Conservation (phyloP, 2,888 invertebrate species). For the Zygothrica quintamaculata region DNA sequence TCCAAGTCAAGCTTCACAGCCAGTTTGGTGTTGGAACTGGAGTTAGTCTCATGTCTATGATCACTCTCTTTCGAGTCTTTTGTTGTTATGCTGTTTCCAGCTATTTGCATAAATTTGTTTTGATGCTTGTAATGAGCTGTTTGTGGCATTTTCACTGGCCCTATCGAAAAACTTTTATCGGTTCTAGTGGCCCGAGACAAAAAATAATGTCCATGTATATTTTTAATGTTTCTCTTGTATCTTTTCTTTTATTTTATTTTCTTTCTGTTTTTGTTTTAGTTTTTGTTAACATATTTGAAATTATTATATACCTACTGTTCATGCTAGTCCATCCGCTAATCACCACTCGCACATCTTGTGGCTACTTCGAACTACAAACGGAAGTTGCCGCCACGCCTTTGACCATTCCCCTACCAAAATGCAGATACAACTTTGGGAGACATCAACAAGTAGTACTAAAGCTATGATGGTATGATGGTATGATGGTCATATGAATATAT, state of each 20-base stretch:
- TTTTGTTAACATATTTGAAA: constrained; percentile 65
- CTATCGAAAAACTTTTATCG: constrained; percentile 78
- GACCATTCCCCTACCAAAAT: not conserved
- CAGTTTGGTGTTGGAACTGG: constrained; percentile 3
- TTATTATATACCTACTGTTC: constrained; percentile 66
- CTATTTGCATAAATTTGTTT: constrained; percentile 83
- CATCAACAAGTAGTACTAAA: too few relatives aligned
- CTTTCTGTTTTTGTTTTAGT: constrained; percentile 8
- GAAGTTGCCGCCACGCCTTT: constrained; percentile 68
- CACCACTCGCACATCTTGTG: constrained; percentile 63
- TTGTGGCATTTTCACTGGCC: constrained; percentile 75
- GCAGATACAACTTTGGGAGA: constrained; percentile 30
- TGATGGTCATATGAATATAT: constrained; percentile 29
- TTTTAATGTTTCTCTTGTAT: constrained; percentile 47
- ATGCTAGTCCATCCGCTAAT: constrained; percentile 55
- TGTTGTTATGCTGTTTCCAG: constrained; percentile 29
- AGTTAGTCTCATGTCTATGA: constrained; percentile 37
- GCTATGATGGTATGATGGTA: too few relatives aligned
- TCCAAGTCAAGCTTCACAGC: constrained; percentile 3
- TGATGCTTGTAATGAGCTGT: constrained; percentile 83
- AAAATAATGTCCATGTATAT: constrained; percentile 77
- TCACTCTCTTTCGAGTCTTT: constrained; percentile 27
- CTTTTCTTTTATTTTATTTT: too few relatives aligned
- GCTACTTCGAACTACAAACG: constrained; percentile 65
- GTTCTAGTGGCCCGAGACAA: constrained; percentile 54